phyloP scores from a whole-genome alignment of 2,113 vertebrate genomes.

The Pogona vitticeps region DNA sequence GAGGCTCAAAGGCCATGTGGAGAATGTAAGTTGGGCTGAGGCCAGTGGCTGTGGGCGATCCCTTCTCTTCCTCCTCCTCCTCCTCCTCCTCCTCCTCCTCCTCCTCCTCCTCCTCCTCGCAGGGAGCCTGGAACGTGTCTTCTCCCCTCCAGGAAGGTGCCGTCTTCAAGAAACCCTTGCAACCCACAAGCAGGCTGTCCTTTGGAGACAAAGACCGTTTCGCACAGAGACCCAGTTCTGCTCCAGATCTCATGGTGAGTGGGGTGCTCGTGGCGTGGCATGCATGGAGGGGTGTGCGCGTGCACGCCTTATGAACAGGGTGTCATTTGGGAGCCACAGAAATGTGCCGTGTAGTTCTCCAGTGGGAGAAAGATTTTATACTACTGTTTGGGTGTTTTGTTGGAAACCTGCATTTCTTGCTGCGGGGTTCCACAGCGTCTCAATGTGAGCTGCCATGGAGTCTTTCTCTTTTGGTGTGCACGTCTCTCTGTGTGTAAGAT shows the following conservation, averaged over 20 bases:
- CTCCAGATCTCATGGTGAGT: conserved; percentile 85
- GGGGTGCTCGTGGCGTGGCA: accelerated
- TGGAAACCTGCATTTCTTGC: too few relatives aligned
- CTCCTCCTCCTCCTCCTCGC: accelerated
- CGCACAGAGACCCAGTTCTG: conserved; percentile 81
- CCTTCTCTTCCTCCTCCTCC: accelerated
- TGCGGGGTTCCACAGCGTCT: too few relatives aligned
- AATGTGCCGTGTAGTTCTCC: too few relatives aligned
- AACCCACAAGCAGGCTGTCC: conserved; percentile 61
- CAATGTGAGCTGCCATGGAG: too few relatives aligned
- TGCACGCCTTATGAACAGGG: not conserved
- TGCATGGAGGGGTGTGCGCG: not conserved
- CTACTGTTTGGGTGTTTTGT: too few relatives aligned
- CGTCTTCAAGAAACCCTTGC: conserved; percentile 87
- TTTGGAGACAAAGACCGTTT: conserved; percentile 74
- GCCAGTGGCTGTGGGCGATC: not conserved
- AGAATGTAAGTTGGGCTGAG: conserved; percentile 74
- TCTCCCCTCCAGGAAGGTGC: conserved; percentile 76
- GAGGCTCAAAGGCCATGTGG: conserved; percentile 69
- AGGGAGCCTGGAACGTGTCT: too few relatives aligned
- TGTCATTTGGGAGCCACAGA: too few relatives aligned
- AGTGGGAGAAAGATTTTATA: too few relatives aligned
- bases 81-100: accelerated
- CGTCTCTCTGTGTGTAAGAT: too few relatives aligned
- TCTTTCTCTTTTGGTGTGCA: too few relatives aligned